These are phyloP conservation scores for Cichlasoma orientale DNA, from an alignment of 2,797 vertebrate species.

Conservation along the genomic window DNA sequence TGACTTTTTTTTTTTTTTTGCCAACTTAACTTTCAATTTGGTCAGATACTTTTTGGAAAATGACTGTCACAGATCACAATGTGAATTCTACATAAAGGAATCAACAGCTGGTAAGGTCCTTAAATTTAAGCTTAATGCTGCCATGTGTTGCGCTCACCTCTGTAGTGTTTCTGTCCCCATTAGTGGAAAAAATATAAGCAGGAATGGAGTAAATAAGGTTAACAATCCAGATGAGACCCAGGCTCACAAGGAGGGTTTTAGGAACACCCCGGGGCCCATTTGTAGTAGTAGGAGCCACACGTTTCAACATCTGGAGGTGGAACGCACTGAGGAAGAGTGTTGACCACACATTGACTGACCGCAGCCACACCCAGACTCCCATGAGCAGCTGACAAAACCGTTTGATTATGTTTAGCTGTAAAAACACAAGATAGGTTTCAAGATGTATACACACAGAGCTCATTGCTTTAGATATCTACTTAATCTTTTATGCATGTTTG, in stretches of 20 bases:
- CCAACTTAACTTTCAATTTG: too few species aligned
- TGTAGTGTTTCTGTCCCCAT: slow-evolving; percentile 75
- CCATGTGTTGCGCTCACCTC: slow-evolving; percentile 68
- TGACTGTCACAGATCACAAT: too few species aligned
- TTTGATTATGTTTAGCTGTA: slow-evolving; percentile 71
- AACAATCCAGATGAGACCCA: slow-evolving; percentile 79
- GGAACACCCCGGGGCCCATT: slow-evolving; percentile 36
- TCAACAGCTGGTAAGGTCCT: neutral
- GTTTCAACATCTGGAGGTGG: slow-evolving; percentile 81
- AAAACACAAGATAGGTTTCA: neutral
- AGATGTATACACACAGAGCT: neutral
- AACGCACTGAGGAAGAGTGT: slow-evolving; percentile 83
- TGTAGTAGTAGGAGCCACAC: slow-evolving; percentile 53
- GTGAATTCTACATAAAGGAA: neutral
- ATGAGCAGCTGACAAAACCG: slow-evolving; percentile 82
- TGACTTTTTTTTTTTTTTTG: neutral
- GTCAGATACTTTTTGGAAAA: neutral
- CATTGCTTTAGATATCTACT: neutral
- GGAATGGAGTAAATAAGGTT: slow-evolving; percentile 82
- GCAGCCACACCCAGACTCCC: slow-evolving; percentile 85
- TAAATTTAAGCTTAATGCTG: neutral
- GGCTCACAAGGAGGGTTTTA: slow-evolving; percentile 54
- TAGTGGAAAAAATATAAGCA: slow-evolving; percentile 80
- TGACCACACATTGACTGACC: slow-evolving; percentile 84
- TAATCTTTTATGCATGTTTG: neutral